Conservation (phyloP, 2,888 invertebrate species). For the Amblyjoppa proteus region DNA sequence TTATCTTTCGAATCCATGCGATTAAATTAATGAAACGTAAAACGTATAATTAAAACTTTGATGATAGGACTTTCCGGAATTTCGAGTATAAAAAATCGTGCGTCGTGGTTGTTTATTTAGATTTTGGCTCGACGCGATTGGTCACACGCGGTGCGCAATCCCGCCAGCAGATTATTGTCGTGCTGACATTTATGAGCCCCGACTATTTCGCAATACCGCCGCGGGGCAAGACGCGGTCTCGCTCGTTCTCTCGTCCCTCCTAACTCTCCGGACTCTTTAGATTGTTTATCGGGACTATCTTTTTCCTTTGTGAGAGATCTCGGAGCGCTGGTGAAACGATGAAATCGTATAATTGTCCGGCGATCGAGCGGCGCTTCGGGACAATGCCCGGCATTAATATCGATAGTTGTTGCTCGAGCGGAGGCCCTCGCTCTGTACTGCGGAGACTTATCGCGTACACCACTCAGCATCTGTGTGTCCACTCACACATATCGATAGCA, state of each 20-base stretch:
- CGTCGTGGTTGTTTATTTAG: too few species aligned
- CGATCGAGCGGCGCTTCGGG: slow-evolving; percentile 19
- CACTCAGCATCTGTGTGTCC: too few species aligned
- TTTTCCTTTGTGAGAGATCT: slow-evolving; percentile 23
- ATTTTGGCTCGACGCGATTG: too few species aligned
- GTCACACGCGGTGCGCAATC: too few species aligned
- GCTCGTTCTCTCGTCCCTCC: neutral
- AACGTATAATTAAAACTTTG: too few species aligned
- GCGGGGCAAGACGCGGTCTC: slow-evolving; percentile 19
- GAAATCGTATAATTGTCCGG: slow-evolving; percentile 34
- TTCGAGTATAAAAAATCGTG: too few species aligned
- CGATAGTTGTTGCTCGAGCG: slow-evolving; percentile 13
- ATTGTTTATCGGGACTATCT: slow-evolving; percentile 51
- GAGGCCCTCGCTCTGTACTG: neutral
- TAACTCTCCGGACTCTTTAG: slow-evolving; percentile 19
- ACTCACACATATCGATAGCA: neutral
- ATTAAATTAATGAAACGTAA: too few species aligned
- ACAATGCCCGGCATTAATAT: slow-evolving; percentile 56
- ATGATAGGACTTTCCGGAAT: too few species aligned
- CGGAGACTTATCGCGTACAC: neutral
- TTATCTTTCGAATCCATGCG: too few species aligned
- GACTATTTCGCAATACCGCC: slow-evolving; percentile 42
- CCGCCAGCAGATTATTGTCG: slow-evolving; percentile 27
- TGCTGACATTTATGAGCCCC: slow-evolving; percentile 52
- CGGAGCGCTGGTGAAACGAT: slow-evolving; percentile 19